A percentile compares a stretch with the other conserved stretches of the same genome.
Evolutionary conservation across 2,113 vertebrate genomes (phyloP).

Genomic region (Hassar affinis): DNA sequence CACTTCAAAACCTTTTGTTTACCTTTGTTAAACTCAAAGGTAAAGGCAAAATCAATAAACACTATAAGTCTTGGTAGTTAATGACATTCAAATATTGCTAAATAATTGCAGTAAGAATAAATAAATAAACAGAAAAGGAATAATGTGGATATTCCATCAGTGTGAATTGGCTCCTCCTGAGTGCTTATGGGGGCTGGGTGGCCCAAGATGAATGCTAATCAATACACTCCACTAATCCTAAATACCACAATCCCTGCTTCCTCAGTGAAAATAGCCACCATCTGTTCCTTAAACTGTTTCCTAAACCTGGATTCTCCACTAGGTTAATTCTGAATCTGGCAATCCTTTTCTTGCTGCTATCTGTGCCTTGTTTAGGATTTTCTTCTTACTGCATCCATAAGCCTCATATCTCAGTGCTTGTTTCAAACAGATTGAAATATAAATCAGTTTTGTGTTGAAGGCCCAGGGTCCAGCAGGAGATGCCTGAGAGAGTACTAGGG

Average conservation of each 20-base stretch:
- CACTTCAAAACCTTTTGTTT: neutral
- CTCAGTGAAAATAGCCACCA: constrained; percentile 41
- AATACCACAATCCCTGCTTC: constrained; percentile 50
- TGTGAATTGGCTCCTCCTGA: constrained; percentile 19
- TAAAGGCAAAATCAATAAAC: neutral
- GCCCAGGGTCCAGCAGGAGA: constrained; percentile 60
- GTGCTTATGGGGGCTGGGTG: constrained; percentile 45
- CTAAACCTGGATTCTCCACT: constrained; percentile 29
- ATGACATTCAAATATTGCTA: neutral
- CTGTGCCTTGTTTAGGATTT: constrained; percentile 58
- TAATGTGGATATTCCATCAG: neutral
- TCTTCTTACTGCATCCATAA: constrained; percentile 58
- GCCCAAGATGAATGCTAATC: constrained; percentile 68
- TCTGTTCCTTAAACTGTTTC: constrained; percentile 35
- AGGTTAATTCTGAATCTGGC: constrained; percentile 24
- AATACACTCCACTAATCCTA: constrained; percentile 62
- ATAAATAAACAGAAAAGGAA: neutral
- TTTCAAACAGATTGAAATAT: constrained; percentile 70
- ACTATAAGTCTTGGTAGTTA: neutral
- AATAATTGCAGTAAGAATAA: neutral
- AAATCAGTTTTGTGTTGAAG: constrained; percentile 58
- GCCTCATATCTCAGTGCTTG: constrained; percentile 66
- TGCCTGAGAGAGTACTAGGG: constrained; percentile 45
- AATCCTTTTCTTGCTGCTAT: constrained; percentile 37
- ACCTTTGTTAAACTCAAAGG: too few species aligned